Base-by-base conservation (phyloP, 2,797 vertebrate species). In the Orestias chungarensis region DNA sequence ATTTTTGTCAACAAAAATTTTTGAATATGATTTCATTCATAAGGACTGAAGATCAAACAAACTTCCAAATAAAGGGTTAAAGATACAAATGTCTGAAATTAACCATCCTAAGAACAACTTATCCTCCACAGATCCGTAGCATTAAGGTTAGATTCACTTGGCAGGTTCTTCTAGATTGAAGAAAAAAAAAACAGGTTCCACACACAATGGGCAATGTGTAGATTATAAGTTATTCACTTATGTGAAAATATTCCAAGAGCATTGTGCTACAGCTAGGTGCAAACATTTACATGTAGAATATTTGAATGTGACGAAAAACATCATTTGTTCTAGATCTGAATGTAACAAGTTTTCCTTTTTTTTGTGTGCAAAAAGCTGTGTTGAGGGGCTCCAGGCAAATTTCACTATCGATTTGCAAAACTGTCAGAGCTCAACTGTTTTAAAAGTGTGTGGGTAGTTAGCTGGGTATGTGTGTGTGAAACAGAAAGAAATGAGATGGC, bases 371-470 rank as follows among this genome's bases (percentile, higher is more conserved):
- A 82, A 88, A 83, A 88, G 75, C 83, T 70, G 54, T 73, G 76
- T 75, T 77, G 69, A 70, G 66, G 44, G 38, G 73, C 82, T 86
- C 10, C 14, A 82, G 82, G 84, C 79, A 73, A 82, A 86, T 87
- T 88, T 74, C 79, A 73, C 67, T 67, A 87, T 84, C 57, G 75
- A 90, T 75, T 87, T 86, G 65, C 71, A 84, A 83, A 87, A 87
- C 78, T 80, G 77, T 85, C 71, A 82, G 76, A 75, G 79, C 70
- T 83, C 77, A 83, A 76, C 88, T 75, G 71, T 68, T 77, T 64
- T 52, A 40, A 68, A 76, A 74, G 72, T 40, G 68, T 71, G 67
- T 77, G 57, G 33, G 79, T 73, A 57, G 68, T 73, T 74, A 76
- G 72, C 66, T 78, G 50, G 49, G 61, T 69, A 25, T 43, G 38